Base-by-base conservation (phyloP, 1,140 invertebrate genomes). In the Drosophila rhopaloa region DNA sequence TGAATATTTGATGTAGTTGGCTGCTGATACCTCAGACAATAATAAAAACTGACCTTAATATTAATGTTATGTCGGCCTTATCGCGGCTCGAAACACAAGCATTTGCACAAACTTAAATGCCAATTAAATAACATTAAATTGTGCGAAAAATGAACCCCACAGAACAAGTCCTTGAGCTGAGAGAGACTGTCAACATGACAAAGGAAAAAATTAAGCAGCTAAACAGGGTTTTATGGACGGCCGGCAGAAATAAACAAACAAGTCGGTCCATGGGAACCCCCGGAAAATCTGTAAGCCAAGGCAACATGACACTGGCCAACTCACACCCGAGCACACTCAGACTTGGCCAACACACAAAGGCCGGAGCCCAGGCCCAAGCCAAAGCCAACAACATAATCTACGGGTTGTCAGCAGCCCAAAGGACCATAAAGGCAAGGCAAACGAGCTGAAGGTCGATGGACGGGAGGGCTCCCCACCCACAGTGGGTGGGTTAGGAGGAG, bases 91-190 rank as follows among this genome's bases (percentile, higher is more conserved):
- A 60, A 79, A 63, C 57, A 74, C 61, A 78, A 71, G 65, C 84
- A 76, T 82, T 88, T 83, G 72, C 70, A 89, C 73, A 74, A 84
- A 89, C 84, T 89, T 84, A 84, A 89, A 89, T 89, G 81, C 74
- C 84, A 81, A 89, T 89, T 89, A 89, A 89, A 89, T 89, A 90
- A 90, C 80, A 89, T 89, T 89, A 89, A 89, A 89, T 90, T 89
- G 84, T 89, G 73, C 84, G 85, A 74, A 75, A 84, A 89, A 90
- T 84, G 77, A 77, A 72, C 72, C 71, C 40, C 72, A 76, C 65
- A 48, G 47, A 73, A 51, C 43, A 59, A 43, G 61, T 71, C 65
- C 56, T 78, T 89, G 83, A 71, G 73, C 72, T 76, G 76, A 77
- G 61, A 75, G 70, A 71, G 80, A 75, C 81, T 89, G 84, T 89